These are phyloP conservation scores for Diglossa cyanea DNA, from an alignment of 2,797 vertebrate genomes.

Conservation along the genomic window DNA sequence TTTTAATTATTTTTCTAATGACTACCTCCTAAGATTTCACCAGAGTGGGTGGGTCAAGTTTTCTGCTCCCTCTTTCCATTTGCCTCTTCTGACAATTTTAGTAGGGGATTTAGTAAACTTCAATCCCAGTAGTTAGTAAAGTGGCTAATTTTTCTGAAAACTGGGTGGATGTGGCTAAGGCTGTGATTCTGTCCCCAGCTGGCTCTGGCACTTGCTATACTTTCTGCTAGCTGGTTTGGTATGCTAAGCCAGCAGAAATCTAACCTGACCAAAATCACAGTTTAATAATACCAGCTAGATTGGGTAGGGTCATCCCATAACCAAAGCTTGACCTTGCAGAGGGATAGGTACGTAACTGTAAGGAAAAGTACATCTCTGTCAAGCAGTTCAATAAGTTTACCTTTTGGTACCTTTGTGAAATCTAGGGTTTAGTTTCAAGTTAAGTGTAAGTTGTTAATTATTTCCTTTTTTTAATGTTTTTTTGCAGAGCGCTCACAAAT, in stretches of 20 bases:
- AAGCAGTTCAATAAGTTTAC: not conserved
- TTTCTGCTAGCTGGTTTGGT: not conserved
- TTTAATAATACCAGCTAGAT: not conserved
- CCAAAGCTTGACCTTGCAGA: not conserved
- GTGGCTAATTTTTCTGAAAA: not conserved
- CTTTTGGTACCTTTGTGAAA: not conserved
- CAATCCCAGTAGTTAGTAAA: not conserved
- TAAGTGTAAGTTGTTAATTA: not conserved
- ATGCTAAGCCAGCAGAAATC: not conserved
- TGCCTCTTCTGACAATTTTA: not conserved
- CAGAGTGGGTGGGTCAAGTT: not conserved
- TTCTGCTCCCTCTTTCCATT: not conserved
- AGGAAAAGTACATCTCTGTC: not conserved
- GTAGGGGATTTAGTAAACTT: not conserved
- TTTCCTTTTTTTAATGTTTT: not conserved
- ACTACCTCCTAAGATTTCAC: not conserved
- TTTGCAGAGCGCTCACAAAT: not conserved
- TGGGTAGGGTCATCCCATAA: not conserved
- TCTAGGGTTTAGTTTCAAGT: not conserved
- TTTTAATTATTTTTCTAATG: not conserved
- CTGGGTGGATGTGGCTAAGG: not conserved
- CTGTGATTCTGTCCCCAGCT: not conserved
- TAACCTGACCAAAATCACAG: not conserved
- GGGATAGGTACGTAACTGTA: not conserved
- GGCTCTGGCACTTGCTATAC: not conserved